Base-by-base conservation (phyloP, 2,888 invertebrate species). In the Torymus texanus region DNA sequence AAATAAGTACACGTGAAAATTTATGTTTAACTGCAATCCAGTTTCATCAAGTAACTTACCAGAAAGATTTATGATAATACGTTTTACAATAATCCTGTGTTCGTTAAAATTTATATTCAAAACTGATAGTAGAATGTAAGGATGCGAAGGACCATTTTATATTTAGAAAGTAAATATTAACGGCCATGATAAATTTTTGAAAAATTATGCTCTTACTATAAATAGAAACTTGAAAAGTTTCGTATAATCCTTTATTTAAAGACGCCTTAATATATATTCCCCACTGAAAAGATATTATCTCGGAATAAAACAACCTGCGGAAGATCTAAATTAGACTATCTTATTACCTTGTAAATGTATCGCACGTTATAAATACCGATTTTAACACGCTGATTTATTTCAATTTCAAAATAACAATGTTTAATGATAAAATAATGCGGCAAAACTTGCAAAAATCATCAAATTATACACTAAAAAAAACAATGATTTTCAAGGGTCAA, bases 161-260 rank as follows among this genome's bases (percentile, higher is more conserved):
- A 24, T 55, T 67, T 24, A 67, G 24, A 55, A 24, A 1, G 21
- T 66, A 66, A 66, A 66, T 55, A 66, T 53, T 41, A 41, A 41
- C 41, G 41, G 41, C 41, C 41, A 41, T 41, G 41, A 41, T 41
- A 41, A 61, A 56, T 55, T 63, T 72, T 65, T 12, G n/a, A 66
- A 56, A 67, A 67, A 75, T 67, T 29, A 56, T 29, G 41, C 14
- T 11, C 41, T 29, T 53, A 62, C 59, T 75, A 67, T 67, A 67
- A 61, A 68, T 67, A 75, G 75, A 67, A 75, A 61, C 67, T 61
- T 75, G 67, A 14, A 61, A 51, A n/a, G 59, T 53, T 75, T 24
- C 41, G 53, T 68, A 67, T 67, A 18, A 11, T 29, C 53, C 41
- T 61, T 75, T 67, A 61, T 67, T 18, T 67, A 0, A 68, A 61